phyloP scores from a whole-genome alignment of 2,888 invertebrate species.

The Dromius quadrimaculatus region DNA sequence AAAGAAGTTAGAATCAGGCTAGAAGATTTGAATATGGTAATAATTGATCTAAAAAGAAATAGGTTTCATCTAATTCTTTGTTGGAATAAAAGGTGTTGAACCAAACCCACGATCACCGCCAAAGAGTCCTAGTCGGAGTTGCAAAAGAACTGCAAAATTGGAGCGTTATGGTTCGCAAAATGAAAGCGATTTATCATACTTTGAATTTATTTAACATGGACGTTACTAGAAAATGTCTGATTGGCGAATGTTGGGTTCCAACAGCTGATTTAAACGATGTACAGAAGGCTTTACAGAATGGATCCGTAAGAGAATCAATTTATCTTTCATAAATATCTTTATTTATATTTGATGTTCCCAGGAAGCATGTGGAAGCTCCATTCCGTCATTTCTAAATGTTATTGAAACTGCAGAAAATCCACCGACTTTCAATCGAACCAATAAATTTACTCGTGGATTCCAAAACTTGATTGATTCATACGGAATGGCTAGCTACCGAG shows the following conservation, averaged over 20 bases:
- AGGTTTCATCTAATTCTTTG: conserved; percentile 17
- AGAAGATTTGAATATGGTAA: conserved; percentile 86
- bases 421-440: conserved; percentile 92
- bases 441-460: conserved; percentile 93
- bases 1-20: conserved; percentile 90
- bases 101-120: conserved; percentile 90
- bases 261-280: conserved; percentile 77
- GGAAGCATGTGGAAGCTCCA: conserved; percentile 84
- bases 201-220: conserved; percentile 94
- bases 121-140: conserved; percentile 85
- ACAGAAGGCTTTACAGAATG: conserved; percentile 82
- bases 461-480: conserved; percentile 94
- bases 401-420: conserved; percentile 85
- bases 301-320: conserved; percentile 75
- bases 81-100: conserved; percentile 76
- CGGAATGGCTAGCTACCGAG: conserved; percentile 91
- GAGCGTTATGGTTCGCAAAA: conserved; percentile 87
- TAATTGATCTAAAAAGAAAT: not conserved
- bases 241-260: conserved; percentile 92
- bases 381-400: conserved; percentile 93
- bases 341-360: conserved; percentile 59
- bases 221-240: conserved; percentile 89
- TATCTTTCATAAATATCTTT: not conserved
- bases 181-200: conserved; percentile 95
- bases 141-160: conserved; percentile 90